Percentiles rank a stretch among this genome's conserved stretches.
Evolutionary conservation across 2,797 vertebrate species (phyloP).

Genomic region (Poeciliopsis gracilis): DNA sequence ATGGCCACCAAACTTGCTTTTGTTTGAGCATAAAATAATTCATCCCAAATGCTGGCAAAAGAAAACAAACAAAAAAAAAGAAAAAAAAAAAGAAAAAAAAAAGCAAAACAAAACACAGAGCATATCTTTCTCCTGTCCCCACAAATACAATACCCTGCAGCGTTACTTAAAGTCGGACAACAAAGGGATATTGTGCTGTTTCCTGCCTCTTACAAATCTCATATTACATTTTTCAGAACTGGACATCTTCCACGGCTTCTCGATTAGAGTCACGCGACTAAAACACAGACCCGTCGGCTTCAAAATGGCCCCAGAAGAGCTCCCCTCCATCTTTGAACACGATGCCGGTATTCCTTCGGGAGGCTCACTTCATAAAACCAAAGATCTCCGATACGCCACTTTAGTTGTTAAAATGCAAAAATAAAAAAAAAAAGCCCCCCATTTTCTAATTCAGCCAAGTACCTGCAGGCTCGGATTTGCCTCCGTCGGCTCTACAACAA

Average conservation of each 20-base stretch:
- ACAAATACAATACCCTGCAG: slow-evolving; percentile 9
- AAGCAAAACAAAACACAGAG: not conserved
- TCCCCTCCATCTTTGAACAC: slow-evolving; percentile 28
- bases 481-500: slow-evolving; percentile 34
- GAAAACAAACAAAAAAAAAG: not conserved
- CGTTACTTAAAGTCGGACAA: slow-evolving; percentile 34
- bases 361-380: slow-evolving; percentile 34
- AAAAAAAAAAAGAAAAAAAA: not conserved
- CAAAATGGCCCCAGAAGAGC: slow-evolving; percentile 23
- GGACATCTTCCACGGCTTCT: not conserved
- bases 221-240: slow-evolving; percentile 8
- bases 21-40: not conserved
- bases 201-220: slow-evolving; percentile 6
- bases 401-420: slow-evolving; percentile 33
- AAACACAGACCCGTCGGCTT: not conserved
- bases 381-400: slow-evolving; percentile 33
- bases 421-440: not conserved
- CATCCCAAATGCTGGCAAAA: not conserved
- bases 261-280: slow-evolving; percentile 19
- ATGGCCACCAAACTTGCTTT: not conserved
- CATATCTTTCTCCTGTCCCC: slow-evolving; percentile 2
- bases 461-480: slow-evolving; percentile 55
- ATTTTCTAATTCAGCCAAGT: slow-evolving; percentile 35
- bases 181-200: slow-evolving; percentile 24
- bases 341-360: slow-evolving; percentile 24